Evolutionary conservation across 2,797 vertebrate genomes (phyloP), one percentile per base, ranked within the genome.

Genomic region (Semotilus atromaculatus): DNA sequence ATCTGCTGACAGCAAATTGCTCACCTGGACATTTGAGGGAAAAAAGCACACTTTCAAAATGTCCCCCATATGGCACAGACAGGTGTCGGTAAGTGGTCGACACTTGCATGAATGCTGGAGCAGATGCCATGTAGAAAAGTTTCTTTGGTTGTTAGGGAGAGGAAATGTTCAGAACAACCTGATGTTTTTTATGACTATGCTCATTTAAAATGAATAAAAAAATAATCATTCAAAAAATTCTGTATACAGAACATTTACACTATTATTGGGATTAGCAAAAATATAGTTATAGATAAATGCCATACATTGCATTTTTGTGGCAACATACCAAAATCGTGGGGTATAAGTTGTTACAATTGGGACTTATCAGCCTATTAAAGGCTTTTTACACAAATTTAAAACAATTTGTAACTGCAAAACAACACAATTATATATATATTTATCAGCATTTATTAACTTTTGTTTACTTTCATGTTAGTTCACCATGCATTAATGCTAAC

Each of bases 1-100:
- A 88, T 78, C 68, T 68, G 84, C 86, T 77, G 84, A 83, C 81
- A 77, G 86, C 82, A 85, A 90, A 86, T 87, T 87, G 84, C 85
- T 88, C 82, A 86, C 83, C 86, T 86, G 85, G 73, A 79, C 64
- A 73, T 88, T 84, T 83, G 58, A 88, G 84, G 71, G 60, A 9
- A 81, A 38, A 85, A 82, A 74, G 75, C 75, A 58, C 10, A 60
- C 70, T 74, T 84, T 82, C 67, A 67, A 82, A 88, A 86, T 76
- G 62, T 70, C 58, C 66, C 71, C 82, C 88, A 86, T 88, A 87
- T 86, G 82, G 82, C 26, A 53, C 7, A 73, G 67, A 86, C 86
- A 86, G 86, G 84, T 84, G 83, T 86, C 84, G 48, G 14, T 64
- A 43, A 73, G 62, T 60, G 81, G 60, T 67, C 48, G 60, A 68